phyloP scores from a whole-genome alignment of 2,113 vertebrate species.

The Charadrius vociferus region DNA sequence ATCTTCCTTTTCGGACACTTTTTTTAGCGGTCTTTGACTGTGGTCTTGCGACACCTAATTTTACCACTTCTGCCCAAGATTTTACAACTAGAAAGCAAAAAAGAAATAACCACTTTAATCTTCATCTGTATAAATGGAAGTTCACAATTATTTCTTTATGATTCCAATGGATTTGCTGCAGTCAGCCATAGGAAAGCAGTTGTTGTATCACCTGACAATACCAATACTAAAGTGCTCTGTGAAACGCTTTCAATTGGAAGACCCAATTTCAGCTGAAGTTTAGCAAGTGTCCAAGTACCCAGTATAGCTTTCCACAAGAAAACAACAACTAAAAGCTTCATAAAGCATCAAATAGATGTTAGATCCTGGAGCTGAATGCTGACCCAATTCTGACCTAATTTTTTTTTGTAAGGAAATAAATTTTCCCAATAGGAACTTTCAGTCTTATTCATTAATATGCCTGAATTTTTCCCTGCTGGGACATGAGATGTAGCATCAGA shows the following conservation, averaged over 20 bases:
- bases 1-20: background rate
- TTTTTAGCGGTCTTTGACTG: constrained; percentile 60
- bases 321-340: background rate
- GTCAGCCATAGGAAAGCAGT: background rate
- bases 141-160: background rate
- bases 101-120: background rate
- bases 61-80: constrained; percentile 87
- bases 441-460: background rate
- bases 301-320: background rate
- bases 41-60: constrained; percentile 77
- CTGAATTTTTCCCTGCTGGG: background rate
- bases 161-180: background rate
- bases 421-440: background rate
- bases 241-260: background rate
- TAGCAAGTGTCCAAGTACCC: background rate
- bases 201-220: background rate
- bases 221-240: background rate
- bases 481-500: background rate
- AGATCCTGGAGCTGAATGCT: background rate
- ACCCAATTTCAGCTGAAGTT: background rate
- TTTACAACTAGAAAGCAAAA: constrained; percentile 68
- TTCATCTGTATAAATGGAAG: background rate
- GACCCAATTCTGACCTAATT: background rate
- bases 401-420: background rate
- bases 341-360: background rate